These are phyloP conservation scores for Anastatus disparis DNA, from an alignment of 1,140 invertebrate species.

Conservation along the genomic window DNA sequence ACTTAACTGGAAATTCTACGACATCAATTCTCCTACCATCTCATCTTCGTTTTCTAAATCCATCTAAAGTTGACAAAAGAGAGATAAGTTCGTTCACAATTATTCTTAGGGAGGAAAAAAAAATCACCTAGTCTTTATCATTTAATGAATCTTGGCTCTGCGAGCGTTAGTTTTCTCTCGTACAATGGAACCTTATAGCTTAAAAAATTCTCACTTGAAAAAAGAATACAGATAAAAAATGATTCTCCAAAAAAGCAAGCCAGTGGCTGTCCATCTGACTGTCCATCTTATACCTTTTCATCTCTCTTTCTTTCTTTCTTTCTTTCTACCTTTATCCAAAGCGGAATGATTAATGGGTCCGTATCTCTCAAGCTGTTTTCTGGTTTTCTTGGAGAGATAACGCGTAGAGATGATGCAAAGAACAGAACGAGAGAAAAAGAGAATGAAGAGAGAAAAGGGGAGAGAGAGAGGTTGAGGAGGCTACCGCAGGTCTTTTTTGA, in stretches of 20 bases:
- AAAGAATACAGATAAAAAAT: slow-evolving; percentile 32
- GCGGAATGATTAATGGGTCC: slow-evolving; percentile 53
- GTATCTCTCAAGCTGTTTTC: slow-evolving; percentile 40
- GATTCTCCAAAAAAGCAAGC: slow-evolving; percentile 7
- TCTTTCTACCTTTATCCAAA: slow-evolving; percentile 45
- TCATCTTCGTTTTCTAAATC: too few species aligned
- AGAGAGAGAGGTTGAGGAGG: slow-evolving; percentile 35
- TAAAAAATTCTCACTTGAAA: slow-evolving; percentile 17
- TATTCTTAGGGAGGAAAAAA: not conserved
- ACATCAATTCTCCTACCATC: too few species aligned
- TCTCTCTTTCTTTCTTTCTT: slow-evolving; percentile 31
- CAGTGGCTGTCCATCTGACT: slow-evolving; percentile 41
- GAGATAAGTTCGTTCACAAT: not conserved
- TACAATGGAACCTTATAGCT: slow-evolving; percentile 8
- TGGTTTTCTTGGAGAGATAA: slow-evolving; percentile 47
- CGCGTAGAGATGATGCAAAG: slow-evolving; percentile 35
- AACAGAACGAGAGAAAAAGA: slow-evolving; percentile 30
- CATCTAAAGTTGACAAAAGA: slow-evolving; percentile 3
- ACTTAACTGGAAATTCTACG: too few species aligned
- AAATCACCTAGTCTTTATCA: not conserved
- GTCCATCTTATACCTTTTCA: slow-evolving; percentile 43
- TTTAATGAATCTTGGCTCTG: slow-evolving; percentile 24
- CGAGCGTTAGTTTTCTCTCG: not conserved
- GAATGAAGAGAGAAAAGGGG: slow-evolving; percentile 32
- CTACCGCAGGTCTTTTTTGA: too few species aligned